Conservation (phyloP, 2,797 vertebrate species). For the Squalus acanthias region DNA sequence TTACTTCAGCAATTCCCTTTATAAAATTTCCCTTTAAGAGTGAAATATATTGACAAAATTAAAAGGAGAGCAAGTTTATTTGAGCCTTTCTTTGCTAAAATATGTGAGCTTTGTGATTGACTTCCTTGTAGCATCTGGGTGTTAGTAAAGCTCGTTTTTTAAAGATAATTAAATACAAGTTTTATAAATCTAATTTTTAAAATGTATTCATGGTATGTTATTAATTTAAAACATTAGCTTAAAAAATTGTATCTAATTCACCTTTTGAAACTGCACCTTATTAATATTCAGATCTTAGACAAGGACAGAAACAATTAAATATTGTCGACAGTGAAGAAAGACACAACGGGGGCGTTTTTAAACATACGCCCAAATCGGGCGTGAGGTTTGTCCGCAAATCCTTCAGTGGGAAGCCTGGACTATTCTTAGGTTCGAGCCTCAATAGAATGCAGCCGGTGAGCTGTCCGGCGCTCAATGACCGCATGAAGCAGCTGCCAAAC, state of each 20-base stretch:
- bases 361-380: neutral
- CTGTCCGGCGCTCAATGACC: neutral
- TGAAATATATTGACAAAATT: neutral
- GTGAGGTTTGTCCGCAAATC: neutral
- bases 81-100: neutral
- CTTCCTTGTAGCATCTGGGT: neutral
- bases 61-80: neutral
- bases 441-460: no score
- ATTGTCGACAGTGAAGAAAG: neutral
- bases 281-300: neutral
- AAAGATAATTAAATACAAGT: neutral
- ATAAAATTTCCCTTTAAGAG: neutral
- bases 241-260: constrained; percentile 5
- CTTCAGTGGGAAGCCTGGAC: neutral
- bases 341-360: neutral
- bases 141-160: neutral
- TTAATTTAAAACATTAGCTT: neutral
- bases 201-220: neutral
- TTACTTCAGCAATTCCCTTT: neutral
- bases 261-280: neutral
- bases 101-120: neutral
- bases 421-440: neutral
- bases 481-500: neutral
- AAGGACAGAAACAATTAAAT: neutral
- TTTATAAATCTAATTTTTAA: neutral